Evolutionary conservation across 2,888 invertebrate species (phyloP).

Genomic region (Strigamia crassipes): DNA sequence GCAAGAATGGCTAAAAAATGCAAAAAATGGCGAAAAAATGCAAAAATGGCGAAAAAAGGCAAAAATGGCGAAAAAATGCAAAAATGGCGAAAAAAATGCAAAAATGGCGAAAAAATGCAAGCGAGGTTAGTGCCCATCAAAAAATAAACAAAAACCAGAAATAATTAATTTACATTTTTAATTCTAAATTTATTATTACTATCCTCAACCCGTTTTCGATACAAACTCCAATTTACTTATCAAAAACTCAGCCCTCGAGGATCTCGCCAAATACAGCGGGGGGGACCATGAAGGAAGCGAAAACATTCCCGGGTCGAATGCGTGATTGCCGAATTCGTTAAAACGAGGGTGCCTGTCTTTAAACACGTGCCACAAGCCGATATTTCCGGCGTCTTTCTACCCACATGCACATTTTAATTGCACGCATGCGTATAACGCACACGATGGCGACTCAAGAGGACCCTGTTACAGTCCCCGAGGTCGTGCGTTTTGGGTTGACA

Average conservation of each 20-base stretch:
- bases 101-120: background rate
- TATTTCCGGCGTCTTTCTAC: conserved; percentile 7
- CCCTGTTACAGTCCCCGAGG: background rate
- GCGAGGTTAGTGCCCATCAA: background rate
- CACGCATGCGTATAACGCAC: background rate
- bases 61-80: too few species aligned
- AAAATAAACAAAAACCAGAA: background rate
- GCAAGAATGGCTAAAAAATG: too few species aligned
- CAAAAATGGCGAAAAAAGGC: background rate
- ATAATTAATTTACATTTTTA: background rate
- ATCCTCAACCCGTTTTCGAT: background rate
- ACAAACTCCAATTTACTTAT: conserved; percentile 17
- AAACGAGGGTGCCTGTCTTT: background rate
- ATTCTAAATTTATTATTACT: too few species aligned
- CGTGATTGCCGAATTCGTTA: background rate
- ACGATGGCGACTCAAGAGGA: background rate
- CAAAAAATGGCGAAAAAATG: too few species aligned
- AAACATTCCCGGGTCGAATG: conserved; percentile 8
- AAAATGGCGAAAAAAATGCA: too few species aligned
- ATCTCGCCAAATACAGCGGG: background rate
- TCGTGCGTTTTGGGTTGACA: background rate
- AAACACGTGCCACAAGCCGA: background rate
- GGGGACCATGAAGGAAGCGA: background rate
- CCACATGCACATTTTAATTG: background rate
- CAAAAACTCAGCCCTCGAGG: background rate